phyloP scores from a whole-genome alignment of 2,888 invertebrate species.

The Operophtera brumata region DNA sequence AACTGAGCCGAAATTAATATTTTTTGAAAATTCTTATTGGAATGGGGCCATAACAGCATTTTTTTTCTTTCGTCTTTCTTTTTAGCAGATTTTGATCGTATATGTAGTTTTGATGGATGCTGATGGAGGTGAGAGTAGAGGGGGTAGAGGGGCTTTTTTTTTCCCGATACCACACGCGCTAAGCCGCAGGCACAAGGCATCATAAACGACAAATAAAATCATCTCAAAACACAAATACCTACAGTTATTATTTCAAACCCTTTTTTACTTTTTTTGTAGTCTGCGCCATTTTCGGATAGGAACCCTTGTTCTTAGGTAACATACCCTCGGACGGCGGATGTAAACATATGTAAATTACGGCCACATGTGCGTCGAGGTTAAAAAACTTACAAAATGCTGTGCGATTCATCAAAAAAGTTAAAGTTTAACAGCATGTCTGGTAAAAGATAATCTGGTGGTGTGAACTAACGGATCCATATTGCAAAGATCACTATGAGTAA shows the following conservation, averaged over 20 bases:
- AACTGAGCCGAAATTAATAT: too few species aligned
- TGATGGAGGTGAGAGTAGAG: too few species aligned
- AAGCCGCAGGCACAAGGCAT: too few species aligned
- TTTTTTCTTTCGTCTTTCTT: too few species aligned
- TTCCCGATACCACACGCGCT: too few species aligned
- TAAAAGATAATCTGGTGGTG: slow-evolving; percentile 47
- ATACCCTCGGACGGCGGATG: slow-evolving; percentile 66
- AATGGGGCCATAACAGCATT: too few species aligned
- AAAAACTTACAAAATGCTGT: slow-evolving; percentile 50
- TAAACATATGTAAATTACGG: slow-evolving; percentile 68
- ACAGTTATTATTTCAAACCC: slow-evolving; percentile 16
- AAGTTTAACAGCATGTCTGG: slow-evolving; percentile 56
- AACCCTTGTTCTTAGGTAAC: slow-evolving; percentile 43
- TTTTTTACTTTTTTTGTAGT: slow-evolving; percentile 18
- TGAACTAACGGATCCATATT: slow-evolving; percentile 28
- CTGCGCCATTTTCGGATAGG: slow-evolving; percentile 22
- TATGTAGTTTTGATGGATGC: too few species aligned
- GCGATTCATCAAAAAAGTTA: slow-evolving; percentile 43
- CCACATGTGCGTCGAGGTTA: slow-evolving; percentile 66
- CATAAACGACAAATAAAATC: too few species aligned
- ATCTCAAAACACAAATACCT: too few species aligned
- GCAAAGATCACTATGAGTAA: slow-evolving; percentile 11
- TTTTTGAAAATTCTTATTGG: too few species aligned
- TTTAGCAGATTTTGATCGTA: too few species aligned
- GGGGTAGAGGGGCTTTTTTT: too few species aligned